These are phyloP conservation scores for Gracilinanus agilis DNA, from an alignment of 2,113 vertebrate species.

Conservation along the genomic window DNA sequence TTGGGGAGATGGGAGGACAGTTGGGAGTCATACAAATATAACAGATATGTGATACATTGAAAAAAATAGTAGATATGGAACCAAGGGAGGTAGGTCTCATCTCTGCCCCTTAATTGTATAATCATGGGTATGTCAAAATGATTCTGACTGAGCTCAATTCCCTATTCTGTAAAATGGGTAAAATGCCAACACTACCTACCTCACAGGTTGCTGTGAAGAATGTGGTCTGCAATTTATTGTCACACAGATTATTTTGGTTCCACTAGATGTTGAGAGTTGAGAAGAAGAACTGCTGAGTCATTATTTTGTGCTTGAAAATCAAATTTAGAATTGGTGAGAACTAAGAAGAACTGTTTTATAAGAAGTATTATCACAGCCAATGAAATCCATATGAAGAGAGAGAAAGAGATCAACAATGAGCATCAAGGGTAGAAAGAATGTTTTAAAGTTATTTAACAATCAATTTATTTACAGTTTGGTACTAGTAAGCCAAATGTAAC, in stretches of 20 bases:
- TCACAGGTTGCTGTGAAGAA: neutral
- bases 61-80: neutral
- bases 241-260: neutral
- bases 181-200: neutral
- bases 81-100: neutral
- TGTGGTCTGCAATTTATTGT: neutral
- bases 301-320: neutral
- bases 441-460: neutral
- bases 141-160: neutral
- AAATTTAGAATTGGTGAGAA: slow-evolving; percentile 14
- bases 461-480: neutral
- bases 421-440: neutral
- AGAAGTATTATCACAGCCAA: neutral
- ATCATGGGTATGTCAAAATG: neutral
- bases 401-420: neutral
- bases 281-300: neutral
- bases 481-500: slow-evolving; percentile 28
- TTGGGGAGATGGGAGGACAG: neutral
- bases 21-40: neutral
- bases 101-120: neutral
- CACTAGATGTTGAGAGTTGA: neutral
- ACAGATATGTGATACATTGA: neutral
- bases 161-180: neutral
- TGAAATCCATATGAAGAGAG: slow-evolving; percentile 13
- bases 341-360: neutral